Evolutionary conservation across 2,888 invertebrate genomes (phyloP).

Genomic region (Diadegma fenestrale): DNA sequence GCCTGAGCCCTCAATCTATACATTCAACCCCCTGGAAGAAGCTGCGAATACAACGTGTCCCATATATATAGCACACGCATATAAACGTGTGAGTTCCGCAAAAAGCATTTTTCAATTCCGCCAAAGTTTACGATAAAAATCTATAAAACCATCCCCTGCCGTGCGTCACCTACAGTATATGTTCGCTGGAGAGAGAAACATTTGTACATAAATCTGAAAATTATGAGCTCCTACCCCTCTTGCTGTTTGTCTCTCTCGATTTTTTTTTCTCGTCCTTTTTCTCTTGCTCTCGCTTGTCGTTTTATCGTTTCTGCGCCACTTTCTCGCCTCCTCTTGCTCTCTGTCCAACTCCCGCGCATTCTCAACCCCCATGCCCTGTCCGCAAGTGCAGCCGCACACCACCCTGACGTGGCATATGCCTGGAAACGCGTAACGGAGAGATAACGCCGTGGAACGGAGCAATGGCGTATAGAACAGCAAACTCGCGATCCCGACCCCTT

Average conservation of each 20-base stretch:
- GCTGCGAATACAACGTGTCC: conserved; percentile 28
- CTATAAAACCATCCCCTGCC: conserved; percentile 70
- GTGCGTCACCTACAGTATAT: conserved; percentile 54
- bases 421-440: conserved; percentile 83
- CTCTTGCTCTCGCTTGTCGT: conserved; percentile 43
- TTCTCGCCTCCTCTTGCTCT: conserved; percentile 25
- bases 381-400: conserved; percentile 63
- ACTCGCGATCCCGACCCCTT: conserved; percentile 69
- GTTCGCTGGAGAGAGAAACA: conserved; percentile 77
- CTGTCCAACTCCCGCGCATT: conserved; percentile 52
- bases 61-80: conserved; percentile 7
- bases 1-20: conserved; percentile 20
- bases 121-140: conserved; percentile 83
- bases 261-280: background rate
- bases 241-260: background rate
- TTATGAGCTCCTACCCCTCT: conserved; percentile 78
- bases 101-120: conserved; percentile 84
- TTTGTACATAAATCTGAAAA: conserved; percentile 85
- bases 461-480: conserved; percentile 71
- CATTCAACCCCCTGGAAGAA: conserved; percentile 43
- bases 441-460: conserved; percentile 78
- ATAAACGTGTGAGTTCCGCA: conserved; percentile 46
- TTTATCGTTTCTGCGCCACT: conserved; percentile 62
- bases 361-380: conserved; percentile 57
- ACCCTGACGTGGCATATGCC: conserved; percentile 80